Conservation (phyloP, 2,888 invertebrate genomes). For the Ischnus inquisitorius region DNA sequence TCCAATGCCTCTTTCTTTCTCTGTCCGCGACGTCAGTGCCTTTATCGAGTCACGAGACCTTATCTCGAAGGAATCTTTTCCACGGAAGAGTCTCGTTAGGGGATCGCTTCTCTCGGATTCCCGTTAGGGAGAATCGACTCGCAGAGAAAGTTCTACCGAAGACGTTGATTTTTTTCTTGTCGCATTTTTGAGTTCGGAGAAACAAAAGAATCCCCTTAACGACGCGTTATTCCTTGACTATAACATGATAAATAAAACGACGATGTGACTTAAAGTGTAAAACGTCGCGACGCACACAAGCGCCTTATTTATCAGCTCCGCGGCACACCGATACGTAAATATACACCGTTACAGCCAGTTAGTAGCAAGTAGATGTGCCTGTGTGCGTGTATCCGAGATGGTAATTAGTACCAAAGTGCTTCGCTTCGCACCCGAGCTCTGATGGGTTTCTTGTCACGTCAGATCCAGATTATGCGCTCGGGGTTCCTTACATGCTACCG, state of each 20-base stretch:
- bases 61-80: slow-evolving; percentile 41
- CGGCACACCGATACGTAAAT: neutral
- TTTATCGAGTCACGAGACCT: slow-evolving; percentile 54
- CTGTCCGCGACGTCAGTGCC: neutral
- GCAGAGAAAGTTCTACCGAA: too few relatives aligned
- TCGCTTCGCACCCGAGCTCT: slow-evolving; percentile 37
- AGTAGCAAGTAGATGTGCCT: neutral
- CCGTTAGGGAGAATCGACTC: too few relatives aligned
- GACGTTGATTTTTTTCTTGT: too few relatives aligned
- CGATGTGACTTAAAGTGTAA: neutral
- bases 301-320: slow-evolving; percentile 9
- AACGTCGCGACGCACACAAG: slow-evolving; percentile 13
- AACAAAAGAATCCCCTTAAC: too few relatives aligned
- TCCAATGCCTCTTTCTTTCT: slow-evolving; percentile 16
- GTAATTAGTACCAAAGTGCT: slow-evolving; percentile 73
- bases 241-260: slow-evolving; percentile 5
- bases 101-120: slow-evolving; percentile 17
- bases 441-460: slow-evolving; percentile 75
- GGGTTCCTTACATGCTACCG: slow-evolving; percentile 53
- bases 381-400: slow-evolving; percentile 40
- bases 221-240: slow-evolving; percentile 12
- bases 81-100: slow-evolving; percentile 40
- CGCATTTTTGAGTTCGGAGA: too few relatives aligned
- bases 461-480: slow-evolving; percentile 73
- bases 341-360: neutral